These are phyloP conservation scores for Conus betulinus DNA, from an alignment of 1,140 invertebrate genomes.

Conservation along the genomic window DNA sequence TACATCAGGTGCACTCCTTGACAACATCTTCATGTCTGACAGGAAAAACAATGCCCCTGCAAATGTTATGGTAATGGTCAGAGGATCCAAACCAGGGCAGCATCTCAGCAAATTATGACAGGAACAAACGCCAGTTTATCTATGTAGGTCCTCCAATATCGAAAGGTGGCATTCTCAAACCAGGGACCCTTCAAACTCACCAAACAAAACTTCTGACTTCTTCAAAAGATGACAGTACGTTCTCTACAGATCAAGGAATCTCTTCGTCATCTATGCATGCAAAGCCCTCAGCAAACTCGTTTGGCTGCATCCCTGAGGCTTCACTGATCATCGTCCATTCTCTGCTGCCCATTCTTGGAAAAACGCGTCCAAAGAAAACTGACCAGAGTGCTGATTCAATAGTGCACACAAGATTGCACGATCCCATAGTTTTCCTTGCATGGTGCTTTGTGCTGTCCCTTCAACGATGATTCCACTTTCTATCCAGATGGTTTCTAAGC, in stretches of 20 bases:
- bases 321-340: too few species aligned
- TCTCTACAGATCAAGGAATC: background rate
- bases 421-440: background rate
- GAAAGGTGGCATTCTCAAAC: background rate
- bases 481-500: background rate
- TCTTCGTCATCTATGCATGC: background rate
- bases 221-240: background rate
- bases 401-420: background rate
- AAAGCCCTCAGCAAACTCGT: background rate
- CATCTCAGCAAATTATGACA: slow-evolving; percentile 8
- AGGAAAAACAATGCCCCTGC: background rate
- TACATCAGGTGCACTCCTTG: background rate
- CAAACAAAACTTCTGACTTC: background rate
- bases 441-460: background rate
- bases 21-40: background rate
- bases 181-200: background rate
- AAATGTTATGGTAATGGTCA: background rate
- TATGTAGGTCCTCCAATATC: background rate
- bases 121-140: background rate
- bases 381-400: background rate
- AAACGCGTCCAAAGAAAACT: background rate
- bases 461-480: background rate
- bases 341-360: background rate
- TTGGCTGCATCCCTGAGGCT: background rate
- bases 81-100: background rate